Conservation (phyloP, 2,888 invertebrate species). For the Esperia sulphurella region DNA sequence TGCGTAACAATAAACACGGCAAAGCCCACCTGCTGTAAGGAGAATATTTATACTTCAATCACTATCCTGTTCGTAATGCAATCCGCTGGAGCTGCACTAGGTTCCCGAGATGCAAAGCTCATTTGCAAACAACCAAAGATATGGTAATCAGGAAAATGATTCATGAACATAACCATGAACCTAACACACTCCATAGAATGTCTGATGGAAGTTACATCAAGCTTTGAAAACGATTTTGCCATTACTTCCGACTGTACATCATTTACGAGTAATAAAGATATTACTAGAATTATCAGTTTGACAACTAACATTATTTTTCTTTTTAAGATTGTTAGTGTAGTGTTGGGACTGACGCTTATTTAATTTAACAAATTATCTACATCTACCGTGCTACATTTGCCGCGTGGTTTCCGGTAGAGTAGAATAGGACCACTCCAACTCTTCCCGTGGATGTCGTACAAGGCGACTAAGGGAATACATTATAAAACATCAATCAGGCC, state of each 20-base stretch:
- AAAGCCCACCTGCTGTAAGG: background rate
- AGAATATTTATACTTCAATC: background rate
- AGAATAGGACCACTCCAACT: no score
- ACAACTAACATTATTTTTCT: no score
- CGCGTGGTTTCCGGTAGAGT: no score
- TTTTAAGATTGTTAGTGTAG: no score
- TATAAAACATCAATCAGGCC: no score
- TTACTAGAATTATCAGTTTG: no score
- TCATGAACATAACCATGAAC: slow-evolving; percentile 23
- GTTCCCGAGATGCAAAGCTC: slow-evolving; percentile 29
- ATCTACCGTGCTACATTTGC: no score
- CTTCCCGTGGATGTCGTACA: no score
- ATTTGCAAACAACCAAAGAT: slow-evolving; percentile 14
- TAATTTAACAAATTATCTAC: no score
- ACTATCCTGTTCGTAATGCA: background rate
- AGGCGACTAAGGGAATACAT: no score
- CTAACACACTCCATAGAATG: slow-evolving; percentile 7
- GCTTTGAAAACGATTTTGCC: background rate
- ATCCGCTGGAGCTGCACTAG: slow-evolving; percentile 32
- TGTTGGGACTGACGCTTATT: no score
- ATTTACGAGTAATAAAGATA: background rate
- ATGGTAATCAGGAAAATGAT: slow-evolving; percentile 7
- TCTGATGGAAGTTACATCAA: background rate
- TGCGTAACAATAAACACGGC: background rate
- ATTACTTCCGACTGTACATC: no score